These are phyloP conservation scores for Seriola dumerili DNA, from an alignment of 2,113 vertebrate genomes.

Conservation along the genomic window DNA sequence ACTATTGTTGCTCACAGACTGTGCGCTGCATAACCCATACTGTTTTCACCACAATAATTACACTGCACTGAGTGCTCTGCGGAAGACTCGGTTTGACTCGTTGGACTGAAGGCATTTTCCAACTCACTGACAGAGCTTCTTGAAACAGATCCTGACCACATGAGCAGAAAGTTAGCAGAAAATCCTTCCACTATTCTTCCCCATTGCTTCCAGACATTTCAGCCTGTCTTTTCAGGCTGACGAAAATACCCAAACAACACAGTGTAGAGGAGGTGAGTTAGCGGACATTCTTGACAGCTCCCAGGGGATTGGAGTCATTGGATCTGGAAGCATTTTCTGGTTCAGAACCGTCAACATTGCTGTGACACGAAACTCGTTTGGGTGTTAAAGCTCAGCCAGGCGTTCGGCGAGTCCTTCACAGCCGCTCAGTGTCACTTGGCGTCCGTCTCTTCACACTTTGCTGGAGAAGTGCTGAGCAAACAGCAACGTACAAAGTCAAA, in stretches of 20 bases:
- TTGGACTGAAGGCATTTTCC: background rate
- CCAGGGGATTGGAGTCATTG: constrained; percentile 1
- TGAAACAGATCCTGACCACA: constrained; percentile 1
- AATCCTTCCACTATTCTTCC: background rate
- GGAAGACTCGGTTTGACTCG: background rate
- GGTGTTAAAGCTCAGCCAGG: constrained; percentile 28
- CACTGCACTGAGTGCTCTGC: background rate
- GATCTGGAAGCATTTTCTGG: constrained; percentile 35
- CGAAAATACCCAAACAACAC: constrained; percentile 1
- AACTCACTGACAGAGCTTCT: background rate
- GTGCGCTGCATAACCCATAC: background rate
- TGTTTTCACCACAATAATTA: background rate
- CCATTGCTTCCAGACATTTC: background rate
- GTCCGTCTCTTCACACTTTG: constrained; percentile 30
- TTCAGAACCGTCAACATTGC: constrained; percentile 6
- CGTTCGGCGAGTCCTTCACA: constrained; percentile 37
- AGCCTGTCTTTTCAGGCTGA: background rate
- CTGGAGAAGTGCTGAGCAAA: constrained; percentile 39
- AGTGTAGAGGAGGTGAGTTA: background rate
- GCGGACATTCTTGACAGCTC: constrained; percentile 12
- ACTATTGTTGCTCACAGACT: background rate
- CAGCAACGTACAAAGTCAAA: constrained; percentile 7
- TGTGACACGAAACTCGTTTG: constrained; percentile 13
- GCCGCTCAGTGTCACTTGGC: constrained; percentile 38
- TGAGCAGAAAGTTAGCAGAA: background rate